Conservation (phyloP, 2,113 vertebrate species). For the Apodemus speciosus region DNA sequence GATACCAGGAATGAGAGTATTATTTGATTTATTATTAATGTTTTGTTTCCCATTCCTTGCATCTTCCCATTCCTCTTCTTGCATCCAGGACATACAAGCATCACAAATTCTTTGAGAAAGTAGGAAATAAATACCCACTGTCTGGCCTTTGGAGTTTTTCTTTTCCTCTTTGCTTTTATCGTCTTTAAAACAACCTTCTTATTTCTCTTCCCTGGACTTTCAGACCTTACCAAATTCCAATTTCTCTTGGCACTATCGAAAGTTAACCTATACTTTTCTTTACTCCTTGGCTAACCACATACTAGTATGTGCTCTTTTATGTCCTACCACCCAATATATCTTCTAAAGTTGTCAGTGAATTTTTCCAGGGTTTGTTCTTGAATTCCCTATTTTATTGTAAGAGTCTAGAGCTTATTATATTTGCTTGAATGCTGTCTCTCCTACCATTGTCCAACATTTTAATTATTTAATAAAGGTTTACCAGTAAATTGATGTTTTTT, state of each 20-base stretch:
- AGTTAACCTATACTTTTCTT: neutral
- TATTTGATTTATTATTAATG: slow-evolving; percentile 33
- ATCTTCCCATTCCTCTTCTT: slow-evolving; percentile 36
- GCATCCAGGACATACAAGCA: neutral
- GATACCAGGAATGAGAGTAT: neutral
- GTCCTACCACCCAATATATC: neutral
- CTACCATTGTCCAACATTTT: neutral
- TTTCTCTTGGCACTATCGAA: neutral
- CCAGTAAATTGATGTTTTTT: slow-evolving; percentile 35
- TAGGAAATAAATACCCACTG: neutral
- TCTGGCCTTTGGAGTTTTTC: neutral
- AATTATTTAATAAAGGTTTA: slow-evolving; percentile 43
- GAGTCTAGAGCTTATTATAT: neutral
- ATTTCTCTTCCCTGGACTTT: slow-evolving; percentile 10
- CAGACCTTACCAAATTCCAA: neutral
- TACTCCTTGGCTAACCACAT: neutral
- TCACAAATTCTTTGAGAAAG: neutral
- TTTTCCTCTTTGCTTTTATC: slow-evolving; percentile 14
- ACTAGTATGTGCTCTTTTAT: neutral
- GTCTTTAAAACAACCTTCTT: neutral
- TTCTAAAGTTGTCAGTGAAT: neutral
- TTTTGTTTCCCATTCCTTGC: slow-evolving; percentile 41
- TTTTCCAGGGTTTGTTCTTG: slow-evolving; percentile 1
- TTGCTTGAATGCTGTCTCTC: neutral
- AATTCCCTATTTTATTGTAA: neutral